A percentile compares a stretch with the other conserved stretches of the same genome.
Conservation (phyloP, 2,113 vertebrate species). For the Hyaena hyaena region DNA sequence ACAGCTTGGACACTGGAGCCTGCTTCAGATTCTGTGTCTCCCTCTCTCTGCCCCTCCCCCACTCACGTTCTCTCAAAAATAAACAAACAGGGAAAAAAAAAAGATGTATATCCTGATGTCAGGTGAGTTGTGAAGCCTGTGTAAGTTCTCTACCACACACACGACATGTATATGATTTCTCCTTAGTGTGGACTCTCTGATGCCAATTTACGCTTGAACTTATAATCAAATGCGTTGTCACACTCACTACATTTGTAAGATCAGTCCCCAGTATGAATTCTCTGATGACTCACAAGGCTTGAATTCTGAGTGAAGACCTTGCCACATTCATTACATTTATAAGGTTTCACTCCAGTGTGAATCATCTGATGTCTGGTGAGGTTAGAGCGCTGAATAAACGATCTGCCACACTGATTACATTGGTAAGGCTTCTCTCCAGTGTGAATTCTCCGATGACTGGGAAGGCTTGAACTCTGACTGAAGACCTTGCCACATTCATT, state of each 20-base stretch:
- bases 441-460: slow-evolving; percentile 72
- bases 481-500: slow-evolving; percentile 73
- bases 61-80: too few relatives aligned
- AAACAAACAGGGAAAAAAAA: too few relatives aligned
- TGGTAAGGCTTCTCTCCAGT: slow-evolving; percentile 79
- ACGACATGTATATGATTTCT: background rate
- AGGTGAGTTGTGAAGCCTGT: too few relatives aligned
- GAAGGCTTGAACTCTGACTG: slow-evolving; percentile 72
- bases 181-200: slow-evolving; percentile 30
- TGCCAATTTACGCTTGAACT: background rate
- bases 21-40: too few relatives aligned
- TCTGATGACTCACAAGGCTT: slow-evolving; percentile 73
- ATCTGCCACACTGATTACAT: slow-evolving; percentile 74
- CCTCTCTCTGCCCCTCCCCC: too few relatives aligned
- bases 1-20: too few relatives aligned
- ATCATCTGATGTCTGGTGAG: slow-evolving; percentile 73
- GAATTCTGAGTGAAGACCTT: slow-evolving; percentile 79
- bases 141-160: background rate
- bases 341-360: slow-evolving; percentile 73
- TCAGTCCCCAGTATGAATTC: slow-evolving; percentile 49
- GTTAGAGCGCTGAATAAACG: slow-evolving; percentile 70
- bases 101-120: background rate
- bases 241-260: slow-evolving; percentile 23
- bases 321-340: slow-evolving; percentile 67
- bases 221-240: background rate